Conservation (phyloP, 2,797 vertebrate genomes). For the Clarias pachynema region DNA sequence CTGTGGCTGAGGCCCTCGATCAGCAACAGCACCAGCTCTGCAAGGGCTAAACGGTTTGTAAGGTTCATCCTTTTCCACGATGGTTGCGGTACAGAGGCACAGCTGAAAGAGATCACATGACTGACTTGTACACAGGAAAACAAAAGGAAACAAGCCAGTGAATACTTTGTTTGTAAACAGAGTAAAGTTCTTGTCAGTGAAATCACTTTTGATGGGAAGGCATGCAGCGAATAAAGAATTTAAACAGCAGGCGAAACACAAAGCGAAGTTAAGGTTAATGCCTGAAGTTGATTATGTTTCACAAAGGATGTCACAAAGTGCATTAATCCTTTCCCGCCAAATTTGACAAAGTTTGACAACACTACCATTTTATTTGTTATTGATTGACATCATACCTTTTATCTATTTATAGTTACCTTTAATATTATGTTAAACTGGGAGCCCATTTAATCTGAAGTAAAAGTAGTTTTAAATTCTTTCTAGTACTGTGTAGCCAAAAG, state of each 20-base stretch:
- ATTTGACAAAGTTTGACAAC: background rate
- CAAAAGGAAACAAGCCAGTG: background rate
- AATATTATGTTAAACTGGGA: too few relatives aligned
- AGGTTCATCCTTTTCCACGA: conserved; percentile 18
- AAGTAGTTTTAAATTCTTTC: too few relatives aligned
- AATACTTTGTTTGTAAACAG: background rate
- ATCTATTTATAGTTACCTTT: background rate
- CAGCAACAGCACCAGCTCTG: conserved; percentile 67
- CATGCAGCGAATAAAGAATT: background rate
- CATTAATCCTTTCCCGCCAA: background rate
- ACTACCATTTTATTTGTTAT: background rate
- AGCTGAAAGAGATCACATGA: conserved; percentile 45
- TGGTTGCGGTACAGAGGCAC: conserved; percentile 31
- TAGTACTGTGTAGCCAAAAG: too few relatives aligned
- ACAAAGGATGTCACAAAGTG: background rate
- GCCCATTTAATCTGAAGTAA: background rate
- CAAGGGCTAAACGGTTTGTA: conserved; percentile 24
- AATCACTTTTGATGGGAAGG: background rate
- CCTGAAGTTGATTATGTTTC: background rate
- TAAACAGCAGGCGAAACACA: background rate
- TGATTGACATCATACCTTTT: background rate
- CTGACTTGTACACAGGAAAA: conserved; percentile 6
- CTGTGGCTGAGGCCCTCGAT: conserved; percentile 63
- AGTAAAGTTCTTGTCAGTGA: background rate
- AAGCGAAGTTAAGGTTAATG: background rate